Evolutionary conservation across 2,888 invertebrate species (phyloP), one percentile per base, ranked within the genome.

Genomic region (Capitulum mitella): DNA sequence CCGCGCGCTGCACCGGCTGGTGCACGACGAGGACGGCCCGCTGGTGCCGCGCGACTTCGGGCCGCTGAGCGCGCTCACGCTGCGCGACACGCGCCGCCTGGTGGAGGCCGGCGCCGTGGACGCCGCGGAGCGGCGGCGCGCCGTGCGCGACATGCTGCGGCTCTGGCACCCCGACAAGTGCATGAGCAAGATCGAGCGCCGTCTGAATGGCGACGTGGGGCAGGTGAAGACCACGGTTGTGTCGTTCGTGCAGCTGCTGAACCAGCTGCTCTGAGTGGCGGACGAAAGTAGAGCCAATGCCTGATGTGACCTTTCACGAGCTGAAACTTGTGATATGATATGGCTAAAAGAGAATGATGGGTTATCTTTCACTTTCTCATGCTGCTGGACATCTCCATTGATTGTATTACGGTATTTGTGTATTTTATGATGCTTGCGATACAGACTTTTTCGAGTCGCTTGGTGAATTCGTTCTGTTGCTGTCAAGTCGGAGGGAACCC

Each of bases 131-230:
- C 70, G 70, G 40, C 70, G 70, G 8, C 70, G 70, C 40, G 70
- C 70, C 40, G 70, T 70, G 6, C 37, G 70, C 0, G 70, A 70
- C 70, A 37, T 70, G 70, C 70, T 70, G 37, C 70, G 70, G 6
- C 70, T 70, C 14, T 70, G 70, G 70, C 70, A 70, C 40, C 70
- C 70, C 26, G 70, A 70, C 70, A 70, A 70, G 40, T 70, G 70
- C n/a, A 70, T 70, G 70, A 26, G 40, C 70, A 70, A 70, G 40
- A 70, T 70, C 70, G 70, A 40, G 26, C 37, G 70, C 10, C 37
- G 70, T 8, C 37, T 70, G 40, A 26, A 3, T 1, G 26, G 70
- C 10, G 26, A 40, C 6, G 26, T 5, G 22, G 70, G 40, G 26
- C 6, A 22, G 70, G 70, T 70, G 6, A 70, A 26, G 40, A 2